phyloP scores from a whole-genome alignment of 2,888 invertebrate species.

The Aelia acuminata region DNA sequence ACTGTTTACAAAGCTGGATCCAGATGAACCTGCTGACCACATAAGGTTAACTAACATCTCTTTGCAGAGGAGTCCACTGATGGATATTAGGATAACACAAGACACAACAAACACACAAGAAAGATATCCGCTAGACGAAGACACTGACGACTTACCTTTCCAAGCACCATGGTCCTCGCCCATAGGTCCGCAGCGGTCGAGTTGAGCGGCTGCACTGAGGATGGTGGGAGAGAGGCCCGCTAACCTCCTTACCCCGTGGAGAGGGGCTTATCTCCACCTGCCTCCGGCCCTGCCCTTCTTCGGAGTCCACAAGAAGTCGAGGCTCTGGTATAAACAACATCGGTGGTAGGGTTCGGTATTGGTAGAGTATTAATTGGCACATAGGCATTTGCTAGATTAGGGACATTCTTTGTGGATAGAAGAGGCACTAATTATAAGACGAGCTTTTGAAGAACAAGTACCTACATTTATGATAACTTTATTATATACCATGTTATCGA shows the following conservation, averaged over 20 bases:
- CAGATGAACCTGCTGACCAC: background rate
- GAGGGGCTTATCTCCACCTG: constrained; percentile 43
- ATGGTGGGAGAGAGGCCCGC: background rate
- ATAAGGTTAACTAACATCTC: background rate
- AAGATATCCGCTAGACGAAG: background rate
- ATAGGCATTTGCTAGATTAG: too few species aligned
- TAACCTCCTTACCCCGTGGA: constrained; percentile 27
- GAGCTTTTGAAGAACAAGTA: too few species aligned
- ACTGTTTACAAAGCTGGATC: background rate
- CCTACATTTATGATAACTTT: too few species aligned
- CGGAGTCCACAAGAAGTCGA: background rate
- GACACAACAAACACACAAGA: background rate
- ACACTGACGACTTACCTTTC: constrained; percentile 37
- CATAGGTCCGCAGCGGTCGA: constrained; percentile 14
- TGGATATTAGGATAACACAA: background rate
- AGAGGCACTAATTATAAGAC: too few species aligned
- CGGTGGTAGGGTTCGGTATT: background rate
- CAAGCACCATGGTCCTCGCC: constrained; percentile 7
- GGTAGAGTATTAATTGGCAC: too few species aligned
- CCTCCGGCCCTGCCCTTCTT: background rate
- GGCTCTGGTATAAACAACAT: background rate
- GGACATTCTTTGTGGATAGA: too few species aligned
- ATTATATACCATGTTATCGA: too few species aligned
- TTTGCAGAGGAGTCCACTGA: background rate
- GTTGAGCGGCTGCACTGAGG: background rate